A percentile compares a stretch with the other conserved stretches of the same genome.
Evolutionary conservation across 2,113 vertebrate genomes (phyloP).

Genomic region (Gorsachius goisagi): DNA sequence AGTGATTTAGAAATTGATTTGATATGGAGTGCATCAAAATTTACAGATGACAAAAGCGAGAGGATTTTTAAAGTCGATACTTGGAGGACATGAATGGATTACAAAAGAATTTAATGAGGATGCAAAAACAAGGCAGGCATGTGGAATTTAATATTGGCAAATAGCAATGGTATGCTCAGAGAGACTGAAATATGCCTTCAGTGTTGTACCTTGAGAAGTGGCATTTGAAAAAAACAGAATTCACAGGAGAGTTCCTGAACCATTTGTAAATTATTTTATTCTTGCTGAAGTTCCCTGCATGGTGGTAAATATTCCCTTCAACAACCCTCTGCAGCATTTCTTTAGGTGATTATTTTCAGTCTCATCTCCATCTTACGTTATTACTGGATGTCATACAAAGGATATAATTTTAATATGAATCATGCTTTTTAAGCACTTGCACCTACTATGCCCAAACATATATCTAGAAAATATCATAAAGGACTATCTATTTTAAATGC

Average conservation of each 20-base stretch:
- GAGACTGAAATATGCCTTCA: background rate
- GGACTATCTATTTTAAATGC: background rate
- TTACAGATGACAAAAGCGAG: background rate
- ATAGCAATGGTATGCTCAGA: background rate
- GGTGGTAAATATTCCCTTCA: background rate
- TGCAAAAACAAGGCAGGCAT: background rate
- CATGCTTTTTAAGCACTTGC: background rate
- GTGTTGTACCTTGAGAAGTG: background rate
- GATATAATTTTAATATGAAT: background rate
- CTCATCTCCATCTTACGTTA: background rate
- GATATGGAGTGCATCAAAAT: background rate
- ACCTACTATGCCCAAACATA: background rate
- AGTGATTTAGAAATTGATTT: conserved; percentile 55
- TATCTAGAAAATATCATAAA: background rate
- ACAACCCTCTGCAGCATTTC: background rate
- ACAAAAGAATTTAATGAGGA: background rate
- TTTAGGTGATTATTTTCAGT: background rate
- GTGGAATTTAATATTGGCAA: background rate
- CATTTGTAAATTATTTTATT: background rate
- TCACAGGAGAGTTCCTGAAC: background rate
- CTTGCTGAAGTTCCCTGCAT: background rate
- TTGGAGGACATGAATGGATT: background rate
- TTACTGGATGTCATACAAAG: background rate
- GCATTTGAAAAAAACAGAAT: background rate
- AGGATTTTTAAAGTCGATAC: background rate